Evolutionary conservation across 2,797 vertebrate species (phyloP), one percentile per base, ranked within the genome.

Genomic region (Darevskia nairensis): DNA sequence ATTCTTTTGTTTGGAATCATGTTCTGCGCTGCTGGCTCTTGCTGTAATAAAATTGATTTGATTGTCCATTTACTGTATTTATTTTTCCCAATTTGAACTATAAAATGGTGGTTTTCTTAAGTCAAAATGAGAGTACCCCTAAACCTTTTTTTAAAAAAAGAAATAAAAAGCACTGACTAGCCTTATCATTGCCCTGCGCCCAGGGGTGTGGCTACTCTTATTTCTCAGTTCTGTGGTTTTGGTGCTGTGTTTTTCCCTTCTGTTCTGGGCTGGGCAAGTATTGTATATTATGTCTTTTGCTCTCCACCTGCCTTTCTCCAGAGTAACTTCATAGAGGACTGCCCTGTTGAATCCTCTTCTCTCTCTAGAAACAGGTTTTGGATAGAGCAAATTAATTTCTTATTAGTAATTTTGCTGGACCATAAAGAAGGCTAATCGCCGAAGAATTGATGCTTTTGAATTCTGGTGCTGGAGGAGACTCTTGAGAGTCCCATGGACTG

Each of bases 321-420:
- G 75, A 5, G 25, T 15, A 77, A 3, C 23, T 77, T 41, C 75
- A 46, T 1, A 46, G 44, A 44, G 41, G 75, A 46, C 27, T 77
- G 5, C 27, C 15, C 23, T 27, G 35, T 41, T 41, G 39, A 82
- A 15, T 68, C 80, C 55, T 80, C 50, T 64, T 81, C 78, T n/a
- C 23, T 82, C 11, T 82, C 64, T 64, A 69, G 66, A 69, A 68
- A 21, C 90, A 89, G 7, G 80, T 64, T 89, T 11, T 59, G 32
- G 27, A 78, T 91, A 15, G 79, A 91, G 89, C 88, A 84, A 75
- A 90, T 68, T 89, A 90, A 6, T 89, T 74, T 90, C 66, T 87
- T 89, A 76, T 8, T 93, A 90, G 72, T 69, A 84, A 90, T n/a
- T n/a, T n/a, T n/a, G n/a, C n/a, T n/a, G n/a, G n/a, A n/a, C n/a